Conservation (phyloP, 37 sponge, comb jelly and placozoan species). For the Axinella damicornis region DNA sequence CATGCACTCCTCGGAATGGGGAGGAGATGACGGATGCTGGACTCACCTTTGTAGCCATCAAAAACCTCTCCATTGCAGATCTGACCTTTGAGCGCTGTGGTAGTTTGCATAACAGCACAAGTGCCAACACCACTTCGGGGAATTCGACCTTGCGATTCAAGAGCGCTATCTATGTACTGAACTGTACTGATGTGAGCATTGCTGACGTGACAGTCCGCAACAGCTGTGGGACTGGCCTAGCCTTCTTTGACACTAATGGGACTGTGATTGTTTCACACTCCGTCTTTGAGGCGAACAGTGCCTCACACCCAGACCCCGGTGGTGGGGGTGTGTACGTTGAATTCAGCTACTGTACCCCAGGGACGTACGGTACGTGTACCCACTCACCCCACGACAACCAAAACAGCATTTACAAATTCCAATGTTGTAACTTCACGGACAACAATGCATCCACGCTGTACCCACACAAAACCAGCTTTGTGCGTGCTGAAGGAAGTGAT, state of each 20-base stretch:
- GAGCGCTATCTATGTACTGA: neutral
- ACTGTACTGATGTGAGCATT: conserved; percentile 8
- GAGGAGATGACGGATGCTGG: too few relatives aligned
- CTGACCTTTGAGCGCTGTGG: conserved; percentile 19
- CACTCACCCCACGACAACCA: too few relatives aligned
- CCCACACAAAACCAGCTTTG: too few relatives aligned
- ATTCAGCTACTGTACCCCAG: neutral
- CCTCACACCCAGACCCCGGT: neutral
- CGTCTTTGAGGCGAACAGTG: neutral
- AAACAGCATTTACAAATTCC: neutral
- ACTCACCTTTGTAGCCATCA: too few relatives aligned
- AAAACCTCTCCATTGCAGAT: neutral
- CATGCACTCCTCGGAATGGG: too few relatives aligned
- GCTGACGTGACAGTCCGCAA: neutral
- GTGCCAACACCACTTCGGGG: neutral
- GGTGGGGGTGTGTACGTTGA: conserved; percentile 15
- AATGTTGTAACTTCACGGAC: neutral
- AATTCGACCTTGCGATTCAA: neutral
- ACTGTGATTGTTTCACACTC: neutral
- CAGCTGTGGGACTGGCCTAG: conserved; percentile 12
- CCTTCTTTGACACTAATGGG: neutral
- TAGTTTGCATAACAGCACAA: neutral
- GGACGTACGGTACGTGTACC: too few relatives aligned
- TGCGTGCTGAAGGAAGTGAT: too few relatives aligned
- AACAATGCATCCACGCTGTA: too few relatives aligned